Base-by-base conservation (phyloP, 1,140 invertebrate genomes). In the Glomeris maerens region DNA sequence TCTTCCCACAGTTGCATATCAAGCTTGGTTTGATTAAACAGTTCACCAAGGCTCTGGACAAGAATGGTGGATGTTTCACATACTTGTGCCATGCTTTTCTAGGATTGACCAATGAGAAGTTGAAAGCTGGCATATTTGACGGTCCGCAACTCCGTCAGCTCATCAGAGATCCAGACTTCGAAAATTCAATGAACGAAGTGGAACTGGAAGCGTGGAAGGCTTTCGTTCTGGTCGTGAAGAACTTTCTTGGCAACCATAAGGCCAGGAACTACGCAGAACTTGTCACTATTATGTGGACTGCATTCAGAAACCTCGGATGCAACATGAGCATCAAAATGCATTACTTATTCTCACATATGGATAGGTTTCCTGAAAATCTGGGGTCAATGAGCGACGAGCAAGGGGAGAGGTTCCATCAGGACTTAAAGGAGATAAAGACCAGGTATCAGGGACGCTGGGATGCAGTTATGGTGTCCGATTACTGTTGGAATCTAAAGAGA, bases 81-180 rank as follows among this genome's bases (percentile, higher is more conserved):
- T 54, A 55, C 28, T 36, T 54, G 10, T 26, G 25, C 17, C 10
- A 48, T 2, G 23, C n/a, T 36, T 57, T 57, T 52, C 40, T 51
- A 27, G 50, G 46, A 25, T 25, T 57, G n/a, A 44, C 27, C 51
- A 56, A 58, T n/a, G 53, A 52, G 14, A 58, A 57, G 29, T 25
- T 58, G 10, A 58, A 47, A 40, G 56, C 7, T 14, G 38, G 56
- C n/a, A 47, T 57, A 2, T 57, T 57, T 38, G 56, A 45, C 13
- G 56, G 56, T 4, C 56, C 52, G 17, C 56, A 57, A 47, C 53
- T 57, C 38, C 27, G 51, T 25, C 27, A 48, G 10, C 14, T 59
- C 13, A 31, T 57, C 29, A 22, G 27, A 41, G 20, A 14, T 23
- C 13, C 10, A n/a, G 38, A 45, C 27, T 57, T 52, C 25, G 17